phyloP scores from a whole-genome alignment of 2,888 invertebrate genomes.

The Mellilla xanthometata region DNA sequence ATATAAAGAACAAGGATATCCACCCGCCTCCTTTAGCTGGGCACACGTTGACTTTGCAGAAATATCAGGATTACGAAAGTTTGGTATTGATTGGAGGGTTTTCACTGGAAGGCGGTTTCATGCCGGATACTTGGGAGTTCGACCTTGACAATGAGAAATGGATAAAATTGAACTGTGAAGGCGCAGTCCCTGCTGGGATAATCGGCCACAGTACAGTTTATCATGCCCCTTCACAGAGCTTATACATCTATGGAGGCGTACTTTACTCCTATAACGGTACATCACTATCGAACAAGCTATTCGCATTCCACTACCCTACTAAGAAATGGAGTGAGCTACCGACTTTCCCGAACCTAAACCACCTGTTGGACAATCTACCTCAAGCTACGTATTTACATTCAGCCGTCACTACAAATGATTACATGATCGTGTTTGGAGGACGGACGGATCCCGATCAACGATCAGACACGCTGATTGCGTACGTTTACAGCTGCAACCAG shows the following conservation, averaged over 20 bases:
- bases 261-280: constrained; percentile 87
- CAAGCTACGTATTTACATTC: constrained; percentile 93
- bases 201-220: constrained; percentile 96
- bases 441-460: constrained; percentile 87
- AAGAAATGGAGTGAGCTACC: constrained; percentile 91
- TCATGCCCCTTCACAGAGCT: constrained; percentile 89
- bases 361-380: constrained; percentile 83
- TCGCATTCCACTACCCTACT: constrained; percentile 88
- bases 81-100: constrained; percentile 95
- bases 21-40: constrained; percentile 91
- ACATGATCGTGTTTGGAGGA: constrained; percentile 96
- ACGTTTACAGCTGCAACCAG: constrained; percentile 94
- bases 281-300: constrained; percentile 89
- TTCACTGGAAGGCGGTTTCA: constrained; percentile 88
- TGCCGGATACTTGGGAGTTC: constrained; percentile 90
- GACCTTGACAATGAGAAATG: constrained; percentile 89
- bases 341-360: constrained; percentile 85
- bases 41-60: constrained; percentile 92
- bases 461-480: constrained; percentile 91
- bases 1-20: constrained; percentile 82
- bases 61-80: constrained; percentile 87
- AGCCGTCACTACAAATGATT: constrained; percentile 93
- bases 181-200: constrained; percentile 90
- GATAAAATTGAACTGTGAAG: constrained; percentile 86
- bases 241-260: constrained; percentile 96